These are phyloP conservation scores for Protonemura montana DNA, from an alignment of 2,888 invertebrate species.

Conservation along the genomic window DNA sequence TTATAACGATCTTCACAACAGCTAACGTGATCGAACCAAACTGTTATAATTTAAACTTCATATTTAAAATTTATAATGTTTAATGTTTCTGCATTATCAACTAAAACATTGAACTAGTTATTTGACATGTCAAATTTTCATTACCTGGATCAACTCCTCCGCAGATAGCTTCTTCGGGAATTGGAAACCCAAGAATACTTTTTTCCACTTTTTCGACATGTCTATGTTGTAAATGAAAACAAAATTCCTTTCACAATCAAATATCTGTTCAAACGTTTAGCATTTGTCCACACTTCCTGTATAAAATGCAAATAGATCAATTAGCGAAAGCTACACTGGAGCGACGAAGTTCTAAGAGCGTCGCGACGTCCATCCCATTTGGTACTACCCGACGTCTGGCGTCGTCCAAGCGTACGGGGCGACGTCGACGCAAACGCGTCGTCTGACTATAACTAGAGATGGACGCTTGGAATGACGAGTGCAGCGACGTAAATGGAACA, in stretches of 20 bases:
- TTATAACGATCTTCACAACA: no score
- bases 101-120: no score
- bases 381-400: neutral
- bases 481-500: neutral
- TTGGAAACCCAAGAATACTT: constrained; percentile 58
- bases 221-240: constrained; percentile 45
- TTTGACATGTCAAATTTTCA: no score
- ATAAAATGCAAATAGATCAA: no score
- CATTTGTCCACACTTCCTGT: neutral
- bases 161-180: constrained; percentile 57
- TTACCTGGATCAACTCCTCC: constrained; percentile 60
- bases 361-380: neutral
- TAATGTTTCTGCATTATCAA: no score
- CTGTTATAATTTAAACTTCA: no score
- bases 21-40: no score
- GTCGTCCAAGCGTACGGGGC: neutral
- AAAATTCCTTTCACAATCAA: neutral
- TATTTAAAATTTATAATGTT: no score
- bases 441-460: neutral
- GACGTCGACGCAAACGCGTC: neutral
- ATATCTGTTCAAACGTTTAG: neutral
- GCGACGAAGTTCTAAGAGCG: neutral
- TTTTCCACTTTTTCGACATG: constrained; percentile 61
- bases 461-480: no score
- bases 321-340: neutral